Evolutionary conservation across 2,888 invertebrate genomes (phyloP), one percentile per base, ranked within the genome.

Genomic region (Chrysodeixis includens): DNA sequence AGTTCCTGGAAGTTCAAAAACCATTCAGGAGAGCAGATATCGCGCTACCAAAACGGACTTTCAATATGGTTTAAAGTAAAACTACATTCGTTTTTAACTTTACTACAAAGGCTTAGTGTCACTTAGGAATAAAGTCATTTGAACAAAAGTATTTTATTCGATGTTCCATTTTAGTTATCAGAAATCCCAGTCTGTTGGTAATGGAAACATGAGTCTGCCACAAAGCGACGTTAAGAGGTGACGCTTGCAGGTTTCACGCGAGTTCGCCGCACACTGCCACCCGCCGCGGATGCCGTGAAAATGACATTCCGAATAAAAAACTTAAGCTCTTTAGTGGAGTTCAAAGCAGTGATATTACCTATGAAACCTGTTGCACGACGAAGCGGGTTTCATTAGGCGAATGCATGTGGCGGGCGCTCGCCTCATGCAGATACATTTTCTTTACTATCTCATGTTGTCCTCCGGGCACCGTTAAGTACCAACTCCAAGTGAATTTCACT

Each of bases 281-380:
- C 60, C 51, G 53, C n/a, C 14, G 53, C 46, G 53, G 58, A 7
- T 20, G 46, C 56, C 46, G n/a, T 10, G 44, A 2, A 56, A 57
- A 69, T 63, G 62, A 54, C 52, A 66, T 74, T 61, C 58, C 59
- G 53, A 66, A 66, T 60, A 67, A 67, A 74, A 78, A 76, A 74
- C 68, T 74, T 71, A 69, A 79, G 69, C 62, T 66, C 59, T 74
- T 75, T 58, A 79, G 54, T 51, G 35, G 46, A 66, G 73, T 75
- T 73, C 64, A 66, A 74, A 61, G 63, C 65, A 64, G 69, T 74
- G 66, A 74, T 78, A 73, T 76, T 70, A 78, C 58, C 62, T 57
- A 55, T 60, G 62, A 70, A 76, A 84, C 86, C 79, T 85, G 86
- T 86, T 86, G 86, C 83, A 74, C 53, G 35, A 66, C 58, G 62